These are phyloP conservation scores for Heliangelus exortis DNA, from an alignment of 2,797 vertebrate genomes.

Conservation along the genomic window DNA sequence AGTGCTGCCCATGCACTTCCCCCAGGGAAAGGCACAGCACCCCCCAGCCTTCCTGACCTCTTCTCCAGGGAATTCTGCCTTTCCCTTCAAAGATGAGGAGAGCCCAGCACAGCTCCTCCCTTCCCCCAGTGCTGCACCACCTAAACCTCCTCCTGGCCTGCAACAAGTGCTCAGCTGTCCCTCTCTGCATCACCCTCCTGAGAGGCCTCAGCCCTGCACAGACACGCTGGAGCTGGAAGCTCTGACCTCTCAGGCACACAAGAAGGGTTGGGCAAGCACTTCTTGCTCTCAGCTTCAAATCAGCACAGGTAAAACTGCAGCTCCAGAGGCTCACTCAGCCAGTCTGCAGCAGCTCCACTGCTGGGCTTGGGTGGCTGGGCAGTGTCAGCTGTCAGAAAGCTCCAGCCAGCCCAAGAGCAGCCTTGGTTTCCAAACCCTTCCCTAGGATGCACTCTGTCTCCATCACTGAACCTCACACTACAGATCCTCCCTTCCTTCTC, in stretches of 20 bases:
- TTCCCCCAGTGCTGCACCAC: not conserved
- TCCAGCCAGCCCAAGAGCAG: not conserved
- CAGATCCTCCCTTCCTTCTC: not conserved
- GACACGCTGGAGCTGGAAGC: rapidly evolving
- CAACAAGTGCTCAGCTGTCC: not conserved
- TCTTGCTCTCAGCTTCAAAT: not conserved
- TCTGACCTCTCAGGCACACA: not conserved
- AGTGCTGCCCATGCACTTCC: not conserved
- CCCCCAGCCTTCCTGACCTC: not conserved
- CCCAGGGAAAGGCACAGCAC: not conserved
- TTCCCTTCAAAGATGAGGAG: not conserved
- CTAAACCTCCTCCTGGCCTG: not conserved
- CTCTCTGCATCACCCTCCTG: not conserved
- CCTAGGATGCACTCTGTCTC: not conserved
- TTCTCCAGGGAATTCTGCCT: not conserved
- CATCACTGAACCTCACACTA: rapidly evolving
- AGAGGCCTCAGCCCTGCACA: not conserved
- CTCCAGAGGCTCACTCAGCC: not conserved
- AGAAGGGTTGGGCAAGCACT: not conserved
- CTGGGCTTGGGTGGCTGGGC: not conserved
- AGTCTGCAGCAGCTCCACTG: not conserved
- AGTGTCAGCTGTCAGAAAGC: not conserved
- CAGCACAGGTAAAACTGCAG: not conserved
- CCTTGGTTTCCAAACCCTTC: not conserved
- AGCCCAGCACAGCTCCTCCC: not conserved